Percentiles rank a stretch among this genome's conserved stretches.
phyloP scores from a whole-genome alignment of 53 echinoderm and acorn worm genomes.

The Paracentrotus lividus region DNA sequence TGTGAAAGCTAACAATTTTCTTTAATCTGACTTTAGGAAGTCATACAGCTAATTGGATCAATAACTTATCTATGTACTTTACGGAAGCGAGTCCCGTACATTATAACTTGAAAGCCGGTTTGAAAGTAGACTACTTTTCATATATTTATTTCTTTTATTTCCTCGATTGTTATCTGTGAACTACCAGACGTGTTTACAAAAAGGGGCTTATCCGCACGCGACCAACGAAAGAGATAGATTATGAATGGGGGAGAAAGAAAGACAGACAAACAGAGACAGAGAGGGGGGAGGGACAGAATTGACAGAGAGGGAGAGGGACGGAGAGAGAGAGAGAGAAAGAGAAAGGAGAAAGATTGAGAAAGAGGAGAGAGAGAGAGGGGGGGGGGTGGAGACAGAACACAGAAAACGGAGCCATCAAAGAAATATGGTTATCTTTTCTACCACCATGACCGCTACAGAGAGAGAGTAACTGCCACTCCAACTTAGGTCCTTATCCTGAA shows the following conservation, averaged over 20 bases:
- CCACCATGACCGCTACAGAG: neutral
- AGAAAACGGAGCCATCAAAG: neutral
- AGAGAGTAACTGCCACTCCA: neutral
- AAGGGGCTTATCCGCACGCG: constrained; percentile 36
- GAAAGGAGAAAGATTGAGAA: neutral
- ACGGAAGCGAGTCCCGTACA: neutral
- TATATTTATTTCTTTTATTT: neutral
- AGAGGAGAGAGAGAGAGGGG: neutral
- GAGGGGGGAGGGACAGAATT: neutral
- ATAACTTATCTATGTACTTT: too few relatives aligned
- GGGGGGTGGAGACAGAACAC: neutral
- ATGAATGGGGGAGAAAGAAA: neutral
- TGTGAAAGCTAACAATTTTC: too few relatives aligned
- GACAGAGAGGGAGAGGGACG: neutral
- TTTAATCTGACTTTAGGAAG: too few relatives aligned
- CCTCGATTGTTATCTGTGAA: constrained; percentile 38
- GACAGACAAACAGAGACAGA: neutral
- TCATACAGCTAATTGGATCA: too few relatives aligned
- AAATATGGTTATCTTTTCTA: neutral
- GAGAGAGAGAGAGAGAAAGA: too few relatives aligned
- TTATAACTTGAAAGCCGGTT: neutral
- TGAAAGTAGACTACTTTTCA: neutral
- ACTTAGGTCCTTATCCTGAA: neutral
- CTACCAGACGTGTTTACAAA: constrained; percentile 40
- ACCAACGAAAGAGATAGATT: neutral